Percentiles rank a stretch among this genome's conserved stretches.
Evolutionary conservation across 2,888 invertebrate genomes (phyloP).

Genomic region (Lasius fuliginosus): DNA sequence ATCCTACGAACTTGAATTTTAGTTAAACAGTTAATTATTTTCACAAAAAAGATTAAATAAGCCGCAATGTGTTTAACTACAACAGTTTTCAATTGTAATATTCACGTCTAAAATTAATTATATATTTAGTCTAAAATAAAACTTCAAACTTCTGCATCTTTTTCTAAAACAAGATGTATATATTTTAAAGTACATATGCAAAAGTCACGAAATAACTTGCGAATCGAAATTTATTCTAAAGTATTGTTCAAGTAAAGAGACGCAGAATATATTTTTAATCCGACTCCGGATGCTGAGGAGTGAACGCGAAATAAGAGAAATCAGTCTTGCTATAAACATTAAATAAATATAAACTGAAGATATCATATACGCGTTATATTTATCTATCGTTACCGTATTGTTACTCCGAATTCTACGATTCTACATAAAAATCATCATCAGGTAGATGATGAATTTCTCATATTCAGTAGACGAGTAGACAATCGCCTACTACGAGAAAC

Average conservation of each 20-base stretch:
- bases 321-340: no score
- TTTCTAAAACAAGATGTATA: not conserved
- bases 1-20: not conserved
- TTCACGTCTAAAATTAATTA: not conserved
- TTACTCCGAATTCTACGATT: not conserved
- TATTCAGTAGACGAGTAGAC: not conserved
- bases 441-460: not conserved
- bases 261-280: not conserved
- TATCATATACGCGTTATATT: not conserved
- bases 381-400: not conserved
- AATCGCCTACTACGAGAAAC: slow-evolving; percentile 9
- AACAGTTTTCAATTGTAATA: not conserved
- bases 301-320: no score
- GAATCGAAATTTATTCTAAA: not conserved
- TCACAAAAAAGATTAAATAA: not conserved
- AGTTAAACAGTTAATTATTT: slow-evolving; percentile 6
- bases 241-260: not conserved
- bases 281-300: no score
- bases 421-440: not conserved
- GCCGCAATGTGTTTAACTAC: not conserved
- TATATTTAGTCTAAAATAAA: not conserved
- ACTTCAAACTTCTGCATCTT: not conserved
- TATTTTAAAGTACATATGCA: no score
- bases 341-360: not conserved
- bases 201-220: not conserved